Evolutionary conservation across 1,140 invertebrate species (phyloP).

Genomic region (Camponotus floridanus): DNA sequence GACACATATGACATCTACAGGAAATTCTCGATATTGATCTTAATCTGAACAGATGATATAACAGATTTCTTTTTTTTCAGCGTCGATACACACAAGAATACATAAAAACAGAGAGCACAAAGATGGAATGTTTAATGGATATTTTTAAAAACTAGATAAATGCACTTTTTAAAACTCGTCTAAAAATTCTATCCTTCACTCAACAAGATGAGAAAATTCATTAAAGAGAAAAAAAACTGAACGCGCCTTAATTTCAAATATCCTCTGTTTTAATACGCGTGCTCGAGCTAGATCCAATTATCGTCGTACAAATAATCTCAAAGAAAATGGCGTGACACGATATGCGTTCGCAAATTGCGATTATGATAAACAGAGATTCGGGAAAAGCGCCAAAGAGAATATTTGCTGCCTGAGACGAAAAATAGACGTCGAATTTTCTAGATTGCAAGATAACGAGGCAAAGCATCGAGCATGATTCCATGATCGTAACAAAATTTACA

Average conservation of each 20-base stretch:
- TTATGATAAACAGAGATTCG: constrained; percentile 26
- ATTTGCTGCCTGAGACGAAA: background rate
- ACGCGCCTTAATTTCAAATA: background rate
- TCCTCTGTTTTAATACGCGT: constrained; percentile 20
- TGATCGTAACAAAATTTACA: background rate
- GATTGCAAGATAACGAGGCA: background rate
- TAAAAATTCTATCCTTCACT: no score
- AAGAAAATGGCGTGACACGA: constrained; percentile 42
- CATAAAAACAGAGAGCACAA: background rate
- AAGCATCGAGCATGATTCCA: background rate
- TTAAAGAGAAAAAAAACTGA: background rate
- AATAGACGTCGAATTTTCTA: background rate
- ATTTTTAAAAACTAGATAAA: no score
- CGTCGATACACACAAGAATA: background rate
- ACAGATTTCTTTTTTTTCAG: background rate
- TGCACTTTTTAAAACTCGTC: no score
- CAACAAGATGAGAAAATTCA: background rate
- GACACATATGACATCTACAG: background rate
- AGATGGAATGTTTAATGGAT: background rate
- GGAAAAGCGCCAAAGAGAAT: background rate
- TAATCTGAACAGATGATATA: background rate
- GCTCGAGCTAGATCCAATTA: constrained; percentile 16
- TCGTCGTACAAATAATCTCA: constrained; percentile 18
- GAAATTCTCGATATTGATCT: background rate
- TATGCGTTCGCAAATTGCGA: constrained; percentile 30